These are phyloP conservation scores for Sebastes umbrosus DNA, from an alignment of 2,797 vertebrate species.

Conservation along the genomic window DNA sequence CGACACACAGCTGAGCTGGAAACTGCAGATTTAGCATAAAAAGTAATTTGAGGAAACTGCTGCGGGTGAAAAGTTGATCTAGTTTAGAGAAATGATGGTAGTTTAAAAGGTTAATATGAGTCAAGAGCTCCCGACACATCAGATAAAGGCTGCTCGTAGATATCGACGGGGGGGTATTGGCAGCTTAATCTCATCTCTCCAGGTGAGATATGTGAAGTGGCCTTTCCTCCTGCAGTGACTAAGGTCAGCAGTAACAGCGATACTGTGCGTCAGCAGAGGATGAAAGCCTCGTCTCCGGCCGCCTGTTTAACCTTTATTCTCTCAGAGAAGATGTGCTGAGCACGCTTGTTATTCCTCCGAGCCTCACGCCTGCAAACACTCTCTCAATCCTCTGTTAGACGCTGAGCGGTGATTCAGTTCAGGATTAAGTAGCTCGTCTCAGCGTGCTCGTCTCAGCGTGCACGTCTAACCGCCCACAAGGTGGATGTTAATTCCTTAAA, in stretches of 20 bases:
- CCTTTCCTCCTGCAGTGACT: background rate
- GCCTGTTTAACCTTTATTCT: constrained; percentile 27
- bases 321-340: constrained; percentile 17
- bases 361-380: background rate
- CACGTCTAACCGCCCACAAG: no score
- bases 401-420: background rate
- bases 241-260: background rate
- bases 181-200: background rate
- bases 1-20: background rate
- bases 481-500: no score
- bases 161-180: background rate
- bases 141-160: background rate
- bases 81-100: background rate
- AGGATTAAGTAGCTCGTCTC: background rate
- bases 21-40: background rate
- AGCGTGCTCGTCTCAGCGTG: no score
- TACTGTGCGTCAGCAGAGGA: constrained; percentile 26
- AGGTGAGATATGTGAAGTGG: background rate
- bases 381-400: background rate
- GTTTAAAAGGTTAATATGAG: background rate
- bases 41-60: background rate
- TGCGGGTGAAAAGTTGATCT: background rate
- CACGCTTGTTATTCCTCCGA: background rate
- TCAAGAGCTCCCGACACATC: no score
- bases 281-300: background rate